Conservation (phyloP, 2,113 vertebrate species). For the Embiotoca jacksoni region DNA sequence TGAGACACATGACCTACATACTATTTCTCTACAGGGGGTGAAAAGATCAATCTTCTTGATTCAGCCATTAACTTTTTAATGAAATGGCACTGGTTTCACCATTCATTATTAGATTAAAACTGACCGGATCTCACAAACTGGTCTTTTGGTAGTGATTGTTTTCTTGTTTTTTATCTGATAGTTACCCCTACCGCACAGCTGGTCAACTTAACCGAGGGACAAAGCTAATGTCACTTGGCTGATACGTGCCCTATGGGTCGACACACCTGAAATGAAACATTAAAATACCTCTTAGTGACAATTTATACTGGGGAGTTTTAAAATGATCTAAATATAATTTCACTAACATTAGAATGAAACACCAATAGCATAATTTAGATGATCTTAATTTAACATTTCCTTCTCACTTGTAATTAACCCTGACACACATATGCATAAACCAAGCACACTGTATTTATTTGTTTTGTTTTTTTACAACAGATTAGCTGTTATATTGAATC, state of each 20-base stretch:
- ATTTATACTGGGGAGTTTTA: background rate
- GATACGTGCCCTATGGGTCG: too few relatives aligned
- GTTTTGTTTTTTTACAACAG: background rate
- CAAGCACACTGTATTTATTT: too few relatives aligned
- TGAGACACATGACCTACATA: constrained; percentile 5
- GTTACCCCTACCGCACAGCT: background rate
- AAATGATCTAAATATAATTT: background rate
- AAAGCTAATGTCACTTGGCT: too few relatives aligned
- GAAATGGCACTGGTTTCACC: background rate
- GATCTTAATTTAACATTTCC: background rate
- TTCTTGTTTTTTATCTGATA: background rate
- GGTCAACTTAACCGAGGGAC: background rate
- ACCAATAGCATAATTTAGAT: background rate
- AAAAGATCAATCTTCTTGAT: background rate
- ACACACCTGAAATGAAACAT: background rate
- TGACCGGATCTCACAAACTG: background rate
- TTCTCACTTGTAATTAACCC: background rate
- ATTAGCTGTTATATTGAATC: too few relatives aligned
- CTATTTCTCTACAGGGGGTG: constrained; percentile 1
- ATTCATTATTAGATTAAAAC: background rate
- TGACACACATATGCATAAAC: background rate
- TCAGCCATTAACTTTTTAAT: background rate
- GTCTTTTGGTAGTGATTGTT: background rate
- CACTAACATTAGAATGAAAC: too few relatives aligned
- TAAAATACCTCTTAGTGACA: background rate